These are phyloP conservation scores for Drosophila meridionalis DNA, from an alignment of 2,888 invertebrate genomes.

Conservation along the genomic window DNA sequence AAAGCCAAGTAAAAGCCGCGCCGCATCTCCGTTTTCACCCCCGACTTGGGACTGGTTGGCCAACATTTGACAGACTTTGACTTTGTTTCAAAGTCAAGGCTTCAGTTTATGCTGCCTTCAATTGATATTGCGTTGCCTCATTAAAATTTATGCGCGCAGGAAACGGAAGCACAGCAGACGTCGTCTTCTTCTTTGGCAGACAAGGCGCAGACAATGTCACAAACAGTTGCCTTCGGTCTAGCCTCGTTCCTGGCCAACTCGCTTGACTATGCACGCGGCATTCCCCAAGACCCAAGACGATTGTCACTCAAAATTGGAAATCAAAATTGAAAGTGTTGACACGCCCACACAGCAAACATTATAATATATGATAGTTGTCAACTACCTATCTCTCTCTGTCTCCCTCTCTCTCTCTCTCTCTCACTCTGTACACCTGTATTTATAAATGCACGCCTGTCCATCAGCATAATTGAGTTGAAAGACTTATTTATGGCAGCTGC, in stretches of 20 bases:
- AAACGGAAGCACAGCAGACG: slow-evolving; percentile 75
- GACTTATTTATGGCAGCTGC: slow-evolving; percentile 26
- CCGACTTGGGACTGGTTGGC: slow-evolving; percentile 12
- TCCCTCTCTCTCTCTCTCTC: background rate
- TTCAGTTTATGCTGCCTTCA: slow-evolving; percentile 33
- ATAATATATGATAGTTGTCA: slow-evolving; percentile 11
- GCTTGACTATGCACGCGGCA: slow-evolving; percentile 59
- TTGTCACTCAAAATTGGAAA: slow-evolving; percentile 58
- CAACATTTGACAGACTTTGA: slow-evolving; percentile 33
- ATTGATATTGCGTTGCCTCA: slow-evolving; percentile 52
- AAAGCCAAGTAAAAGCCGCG: slow-evolving; percentile 67
- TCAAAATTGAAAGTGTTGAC: slow-evolving; percentile 74
- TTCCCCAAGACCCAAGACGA: slow-evolving; percentile 49
- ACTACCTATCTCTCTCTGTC: background rate
- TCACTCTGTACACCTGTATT: slow-evolving; percentile 4
- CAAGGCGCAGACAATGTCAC: slow-evolving; percentile 48
- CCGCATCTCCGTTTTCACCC: slow-evolving; percentile 28
- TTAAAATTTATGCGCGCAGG: slow-evolving; percentile 80
- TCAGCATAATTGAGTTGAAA: slow-evolving; percentile 30
- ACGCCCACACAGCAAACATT: slow-evolving; percentile 65
- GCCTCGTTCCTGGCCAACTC: slow-evolving; percentile 39
- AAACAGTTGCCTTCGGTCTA: slow-evolving; percentile 24
- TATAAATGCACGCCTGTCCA: slow-evolving; percentile 21
- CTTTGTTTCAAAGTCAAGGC: slow-evolving; percentile 77
- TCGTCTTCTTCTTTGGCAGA: slow-evolving; percentile 22